Percentiles rank a stretch among this genome's conserved stretches.
Evolutionary conservation across 2,797 vertebrate genomes (phyloP).

Genomic region (Mus spretus): DNA sequence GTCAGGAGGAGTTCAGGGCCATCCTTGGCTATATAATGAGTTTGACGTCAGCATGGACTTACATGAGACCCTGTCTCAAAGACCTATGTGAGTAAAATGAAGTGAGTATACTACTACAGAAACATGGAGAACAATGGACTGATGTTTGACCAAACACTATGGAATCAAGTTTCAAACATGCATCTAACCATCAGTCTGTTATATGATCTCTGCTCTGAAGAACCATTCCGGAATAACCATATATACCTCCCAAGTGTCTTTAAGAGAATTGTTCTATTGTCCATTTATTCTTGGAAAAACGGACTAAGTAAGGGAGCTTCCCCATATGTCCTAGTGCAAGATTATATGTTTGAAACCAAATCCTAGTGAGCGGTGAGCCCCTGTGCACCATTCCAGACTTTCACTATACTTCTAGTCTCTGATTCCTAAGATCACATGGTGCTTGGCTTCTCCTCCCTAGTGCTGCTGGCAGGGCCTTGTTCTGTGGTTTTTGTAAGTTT

Average conservation of each 20-base stretch:
- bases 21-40: background rate
- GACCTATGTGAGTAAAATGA: background rate
- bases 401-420: background rate
- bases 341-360: background rate
- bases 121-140: constrained; percentile 15
- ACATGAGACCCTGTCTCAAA: background rate
- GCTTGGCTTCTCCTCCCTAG: too few relatives aligned
- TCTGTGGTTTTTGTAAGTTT: background rate
- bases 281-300: background rate
- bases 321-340: background rate
- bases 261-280: background rate
- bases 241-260: background rate
- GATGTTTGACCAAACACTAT: constrained; percentile 5
- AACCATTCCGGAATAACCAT: constrained; percentile 1
- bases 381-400: background rate
- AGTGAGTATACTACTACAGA: background rate
- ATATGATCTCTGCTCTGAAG: background rate
- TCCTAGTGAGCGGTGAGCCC: background rate
- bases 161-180: background rate
- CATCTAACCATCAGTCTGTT: background rate
- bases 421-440: background rate
- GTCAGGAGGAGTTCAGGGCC: background rate
- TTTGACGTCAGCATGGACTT: background rate
- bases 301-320: background rate
- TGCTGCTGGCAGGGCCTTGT: background rate